Evolutionary conservation across 2,888 invertebrate species (phyloP).

Genomic region (Boloria selene): DNA sequence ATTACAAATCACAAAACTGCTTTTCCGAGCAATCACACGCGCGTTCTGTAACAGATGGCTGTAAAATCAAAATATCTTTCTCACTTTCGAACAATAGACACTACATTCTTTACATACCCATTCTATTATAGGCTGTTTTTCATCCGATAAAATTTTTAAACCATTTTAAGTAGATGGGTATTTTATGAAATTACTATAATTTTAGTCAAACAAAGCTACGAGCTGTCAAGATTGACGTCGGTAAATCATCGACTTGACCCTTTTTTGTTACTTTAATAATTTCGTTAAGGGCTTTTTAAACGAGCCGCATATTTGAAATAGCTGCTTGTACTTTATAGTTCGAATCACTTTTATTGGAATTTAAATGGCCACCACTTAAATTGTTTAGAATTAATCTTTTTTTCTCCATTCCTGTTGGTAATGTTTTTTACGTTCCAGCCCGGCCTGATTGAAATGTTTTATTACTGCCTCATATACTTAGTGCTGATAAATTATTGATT

Average conservation of each 20-base stretch:
- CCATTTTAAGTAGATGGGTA: conserved; percentile 76
- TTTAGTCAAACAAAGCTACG: conserved; percentile 77
- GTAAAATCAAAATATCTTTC: not conserved
- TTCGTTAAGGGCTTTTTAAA: conserved; percentile 80
- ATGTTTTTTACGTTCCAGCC: not conserved
- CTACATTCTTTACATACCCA: conserved; percentile 63
- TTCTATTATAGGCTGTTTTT: conserved; percentile 61
- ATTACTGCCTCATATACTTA: no score
- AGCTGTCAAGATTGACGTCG: conserved; percentile 79
- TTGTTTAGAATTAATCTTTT: conserved; percentile 55
- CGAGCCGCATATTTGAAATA: conserved; percentile 74
- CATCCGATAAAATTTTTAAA: conserved; percentile 49
- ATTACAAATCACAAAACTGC: no score
- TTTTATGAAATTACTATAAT: conserved; percentile 81
- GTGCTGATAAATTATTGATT: no score
- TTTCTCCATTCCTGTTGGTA: not conserved
- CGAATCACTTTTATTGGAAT: conserved; percentile 70
- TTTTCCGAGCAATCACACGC: no score
- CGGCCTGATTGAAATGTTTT: no score
- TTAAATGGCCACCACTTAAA: conserved; percentile 66
- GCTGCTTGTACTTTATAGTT: conserved; percentile 72
- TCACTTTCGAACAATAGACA: not conserved
- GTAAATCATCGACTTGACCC: conserved; percentile 76
- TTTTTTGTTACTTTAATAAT: conserved; percentile 77
- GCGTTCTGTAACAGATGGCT: not conserved